Evolutionary conservation across 2,888 invertebrate genomes (phyloP).

Genomic region (Malthinus seriepunctatus): DNA sequence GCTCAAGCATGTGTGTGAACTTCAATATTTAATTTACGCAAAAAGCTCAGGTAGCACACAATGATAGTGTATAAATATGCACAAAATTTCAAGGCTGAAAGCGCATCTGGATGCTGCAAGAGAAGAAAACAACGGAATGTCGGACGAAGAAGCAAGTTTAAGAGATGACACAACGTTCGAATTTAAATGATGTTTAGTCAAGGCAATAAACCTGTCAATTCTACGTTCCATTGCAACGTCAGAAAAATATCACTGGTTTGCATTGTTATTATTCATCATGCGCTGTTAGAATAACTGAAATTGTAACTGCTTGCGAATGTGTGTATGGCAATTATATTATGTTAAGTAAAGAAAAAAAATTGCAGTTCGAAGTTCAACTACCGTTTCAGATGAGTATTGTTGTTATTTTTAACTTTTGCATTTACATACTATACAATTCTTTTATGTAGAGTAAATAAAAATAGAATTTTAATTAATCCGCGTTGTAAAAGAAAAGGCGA

Average conservation of each 20-base stretch:
- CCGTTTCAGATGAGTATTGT: neutral
- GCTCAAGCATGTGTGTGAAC: too few relatives aligned
- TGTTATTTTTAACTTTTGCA: conserved; percentile 3
- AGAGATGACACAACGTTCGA: conserved; percentile 50
- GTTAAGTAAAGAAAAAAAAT: conserved; percentile 1
- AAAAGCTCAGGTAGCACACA: conserved; percentile 10
- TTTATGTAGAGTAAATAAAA: too few relatives aligned
- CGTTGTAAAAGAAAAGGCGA: too few relatives aligned
- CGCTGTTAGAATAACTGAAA: conserved; percentile 37
- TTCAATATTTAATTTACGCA: too few relatives aligned
- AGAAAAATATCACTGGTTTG: conserved; percentile 47
- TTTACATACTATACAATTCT: neutral
- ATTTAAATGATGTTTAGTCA: conserved; percentile 52
- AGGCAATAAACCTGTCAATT: conserved; percentile 52
- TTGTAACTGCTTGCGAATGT: conserved; percentile 23
- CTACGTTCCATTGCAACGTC: conserved; percentile 43
- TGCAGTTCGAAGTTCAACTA: conserved; percentile 6
- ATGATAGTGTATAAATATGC: conserved; percentile 20
- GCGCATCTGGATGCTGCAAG: conserved; percentile 38
- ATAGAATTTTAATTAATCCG: too few relatives aligned
- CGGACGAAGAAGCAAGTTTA: conserved; percentile 42
- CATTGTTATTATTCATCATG: conserved; percentile 47
- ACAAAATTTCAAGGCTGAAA: conserved; percentile 35
- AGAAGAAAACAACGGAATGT: conserved; percentile 39
- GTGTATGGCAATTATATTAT: conserved; percentile 4